Evolutionary conservation across 2,113 vertebrate genomes (phyloP).

Genomic region (Myrmecobius fasciatus): DNA sequence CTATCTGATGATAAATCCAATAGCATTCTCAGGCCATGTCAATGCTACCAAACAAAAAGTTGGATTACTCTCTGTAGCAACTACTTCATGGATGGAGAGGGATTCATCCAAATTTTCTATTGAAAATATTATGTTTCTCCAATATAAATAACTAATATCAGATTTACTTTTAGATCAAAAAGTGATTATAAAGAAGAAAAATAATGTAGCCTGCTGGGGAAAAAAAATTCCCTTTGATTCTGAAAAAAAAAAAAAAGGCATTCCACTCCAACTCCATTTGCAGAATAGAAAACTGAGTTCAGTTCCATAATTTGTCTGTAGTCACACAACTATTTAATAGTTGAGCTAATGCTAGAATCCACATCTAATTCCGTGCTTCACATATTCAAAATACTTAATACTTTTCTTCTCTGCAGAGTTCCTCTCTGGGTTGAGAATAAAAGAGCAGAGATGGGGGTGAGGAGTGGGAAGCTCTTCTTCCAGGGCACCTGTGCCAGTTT

Average conservation of each 20-base stretch:
- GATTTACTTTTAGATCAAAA: not conserved
- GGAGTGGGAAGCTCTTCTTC: constrained; percentile 3
- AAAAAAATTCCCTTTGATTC: not conserved
- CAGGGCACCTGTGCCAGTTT: not conserved
- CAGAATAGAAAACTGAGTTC: not conserved
- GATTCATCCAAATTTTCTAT: not conserved
- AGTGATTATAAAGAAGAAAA: not conserved
- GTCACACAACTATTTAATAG: not conserved
- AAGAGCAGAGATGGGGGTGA: not conserved
- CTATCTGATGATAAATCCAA: not conserved
- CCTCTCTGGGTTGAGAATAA: constrained; percentile 42
- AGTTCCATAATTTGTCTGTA: not conserved
- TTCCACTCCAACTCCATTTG: not conserved
- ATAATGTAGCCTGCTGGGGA: not conserved
- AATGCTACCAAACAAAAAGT: not conserved
- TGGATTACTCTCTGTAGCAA: not conserved
- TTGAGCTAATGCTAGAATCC: not conserved
- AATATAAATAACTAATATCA: not conserved
- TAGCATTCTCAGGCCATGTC: not conserved
- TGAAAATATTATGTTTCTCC: not conserved
- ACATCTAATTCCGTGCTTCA: not conserved
- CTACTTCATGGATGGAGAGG: not conserved
- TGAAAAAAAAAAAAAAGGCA: not conserved
- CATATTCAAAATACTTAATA: not conserved
- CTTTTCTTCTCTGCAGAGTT: not conserved